phyloP scores from a whole-genome alignment of 2,888 invertebrate species.

The Alentia gelatinosa region DNA sequence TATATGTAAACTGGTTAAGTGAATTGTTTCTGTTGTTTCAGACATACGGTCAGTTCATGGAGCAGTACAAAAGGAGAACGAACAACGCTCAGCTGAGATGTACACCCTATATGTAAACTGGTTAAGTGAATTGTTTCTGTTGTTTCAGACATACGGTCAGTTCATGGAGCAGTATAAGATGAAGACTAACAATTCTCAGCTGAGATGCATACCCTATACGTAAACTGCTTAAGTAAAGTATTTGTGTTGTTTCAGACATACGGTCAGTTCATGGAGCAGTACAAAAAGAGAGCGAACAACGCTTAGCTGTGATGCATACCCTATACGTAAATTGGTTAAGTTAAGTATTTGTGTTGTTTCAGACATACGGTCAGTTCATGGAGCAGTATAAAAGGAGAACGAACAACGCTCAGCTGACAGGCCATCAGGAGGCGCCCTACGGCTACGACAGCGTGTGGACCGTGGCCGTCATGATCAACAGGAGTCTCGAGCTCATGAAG shows the following conservation, averaged over 20 bases:
- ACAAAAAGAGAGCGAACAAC: conserved; percentile 61
- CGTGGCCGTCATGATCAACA: conserved; percentile 91
- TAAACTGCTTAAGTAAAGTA: too few relatives aligned
- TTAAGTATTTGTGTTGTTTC: too few relatives aligned
- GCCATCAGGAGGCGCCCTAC: conserved; percentile 93
- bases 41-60: too few relatives aligned
- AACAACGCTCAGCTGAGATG: too few relatives aligned
- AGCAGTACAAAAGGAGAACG: too few relatives aligned
- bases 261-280: conserved; percentile 61
- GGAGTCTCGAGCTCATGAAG: conserved; percentile 60
- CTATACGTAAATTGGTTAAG: too few relatives aligned
- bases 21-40: too few relatives aligned
- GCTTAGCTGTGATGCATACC: too few relatives aligned
- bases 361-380: conserved; percentile 65
- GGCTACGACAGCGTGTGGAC: conserved; percentile 99
- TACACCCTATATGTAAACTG: too few relatives aligned
- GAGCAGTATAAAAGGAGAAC: conserved; percentile 61
- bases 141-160: conserved; percentile 62
- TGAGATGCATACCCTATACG: too few relatives aligned
- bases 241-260: conserved; percentile 63
- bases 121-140: too few relatives aligned
- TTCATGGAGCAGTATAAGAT: conserved; percentile 62
- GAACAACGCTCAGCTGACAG: conserved; percentile 59
- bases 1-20: too few relatives aligned
- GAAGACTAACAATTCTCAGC: conserved; percentile 58